Evolutionary conservation across 2,113 vertebrate genomes (phyloP).

Genomic region (Ailurus styani): DNA sequence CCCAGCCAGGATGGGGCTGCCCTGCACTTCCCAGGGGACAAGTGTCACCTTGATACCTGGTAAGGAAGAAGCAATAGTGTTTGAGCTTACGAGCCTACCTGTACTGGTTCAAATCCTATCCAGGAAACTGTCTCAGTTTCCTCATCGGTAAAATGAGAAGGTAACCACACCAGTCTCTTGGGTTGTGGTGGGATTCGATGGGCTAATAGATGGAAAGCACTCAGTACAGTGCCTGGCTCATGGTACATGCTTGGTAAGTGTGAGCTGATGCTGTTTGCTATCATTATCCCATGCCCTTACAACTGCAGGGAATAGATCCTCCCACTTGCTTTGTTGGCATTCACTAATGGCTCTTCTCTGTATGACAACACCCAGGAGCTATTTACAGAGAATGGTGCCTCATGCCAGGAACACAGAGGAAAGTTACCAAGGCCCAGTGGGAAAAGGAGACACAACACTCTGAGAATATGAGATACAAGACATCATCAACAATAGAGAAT

Average conservation of each 20-base stretch:
- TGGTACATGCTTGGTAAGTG: background rate
- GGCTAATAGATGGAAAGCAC: background rate
- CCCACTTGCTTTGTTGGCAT: background rate
- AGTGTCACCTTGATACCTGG: background rate
- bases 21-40: background rate
- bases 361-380: background rate
- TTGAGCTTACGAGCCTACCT: background rate
- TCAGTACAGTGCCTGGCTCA: background rate
- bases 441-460: background rate
- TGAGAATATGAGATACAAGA: background rate
- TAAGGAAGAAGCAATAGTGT: background rate
- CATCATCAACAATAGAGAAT: background rate
- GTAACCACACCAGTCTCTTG: background rate
- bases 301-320: background rate
- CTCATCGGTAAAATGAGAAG: background rate
- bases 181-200: background rate
- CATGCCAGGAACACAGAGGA: background rate
- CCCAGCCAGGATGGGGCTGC: background rate
- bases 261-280: background rate
- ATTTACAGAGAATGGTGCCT: conserved; percentile 36
- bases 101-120: background rate
- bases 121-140: background rate
- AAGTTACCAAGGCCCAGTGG: background rate
- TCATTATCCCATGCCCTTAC: background rate
- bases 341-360: conserved; percentile 2